phyloP scores from a whole-genome alignment of 2,797 vertebrate species.

The Carapus acus region DNA sequence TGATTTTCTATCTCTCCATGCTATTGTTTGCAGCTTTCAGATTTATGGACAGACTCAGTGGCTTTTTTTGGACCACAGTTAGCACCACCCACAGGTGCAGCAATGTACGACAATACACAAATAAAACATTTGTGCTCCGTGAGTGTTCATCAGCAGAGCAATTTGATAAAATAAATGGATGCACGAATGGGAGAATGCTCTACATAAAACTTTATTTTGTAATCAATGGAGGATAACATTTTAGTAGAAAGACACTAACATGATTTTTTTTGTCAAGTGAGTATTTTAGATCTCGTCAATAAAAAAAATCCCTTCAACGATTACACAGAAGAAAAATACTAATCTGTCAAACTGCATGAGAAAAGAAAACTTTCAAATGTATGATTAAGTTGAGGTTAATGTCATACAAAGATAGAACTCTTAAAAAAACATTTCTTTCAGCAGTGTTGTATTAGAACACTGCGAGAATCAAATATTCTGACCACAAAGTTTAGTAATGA shows the following conservation, averaged over 20 bases:
- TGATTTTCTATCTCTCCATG: too few species aligned
- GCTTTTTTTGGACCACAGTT: background rate
- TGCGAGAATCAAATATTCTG: slow-evolving; percentile 7
- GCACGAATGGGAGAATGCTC: background rate
- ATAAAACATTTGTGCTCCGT: too few species aligned
- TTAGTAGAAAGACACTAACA: background rate
- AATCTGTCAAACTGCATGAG: slow-evolving; percentile 14
- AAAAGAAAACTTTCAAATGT: slow-evolving; percentile 6
- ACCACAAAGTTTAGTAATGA: slow-evolving; percentile 13
- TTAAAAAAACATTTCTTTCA: slow-evolving; percentile 23
- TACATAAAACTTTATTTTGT: slow-evolving; percentile 40
- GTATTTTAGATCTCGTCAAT: slow-evolving; percentile 21
- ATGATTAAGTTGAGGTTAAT: slow-evolving; percentile 4
- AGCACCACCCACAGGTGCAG: slow-evolving; percentile 26
- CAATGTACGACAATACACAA: too few species aligned
- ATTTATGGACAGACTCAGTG: too few species aligned
- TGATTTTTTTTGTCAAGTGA: slow-evolving; percentile 21
- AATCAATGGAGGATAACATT: slow-evolving; percentile 32
- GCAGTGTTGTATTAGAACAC: slow-evolving; percentile 7
- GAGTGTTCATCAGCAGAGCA: too few species aligned
- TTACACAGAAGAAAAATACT: slow-evolving; percentile 4
- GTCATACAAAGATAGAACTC: slow-evolving; percentile 10
- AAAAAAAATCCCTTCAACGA: slow-evolving; percentile 16
- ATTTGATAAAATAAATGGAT: slow-evolving; percentile 1
- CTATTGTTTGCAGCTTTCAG: too few species aligned